A percentile compares a stretch with the other conserved stretches of the same genome.
Conservation (phyloP, 2,888 invertebrate species). For the Chelonus formosanus region DNA sequence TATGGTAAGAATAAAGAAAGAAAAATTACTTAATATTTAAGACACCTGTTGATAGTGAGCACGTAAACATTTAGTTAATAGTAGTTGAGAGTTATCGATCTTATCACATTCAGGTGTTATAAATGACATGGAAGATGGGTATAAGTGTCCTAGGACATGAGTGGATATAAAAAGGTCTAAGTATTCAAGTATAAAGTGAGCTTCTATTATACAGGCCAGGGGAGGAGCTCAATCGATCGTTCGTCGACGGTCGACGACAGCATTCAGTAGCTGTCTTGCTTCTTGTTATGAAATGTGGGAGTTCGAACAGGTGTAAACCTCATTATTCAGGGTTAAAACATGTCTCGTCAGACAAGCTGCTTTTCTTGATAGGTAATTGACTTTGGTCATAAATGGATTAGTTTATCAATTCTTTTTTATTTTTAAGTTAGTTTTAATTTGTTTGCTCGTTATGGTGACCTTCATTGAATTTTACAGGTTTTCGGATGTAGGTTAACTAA, state of each 20-base stretch:
- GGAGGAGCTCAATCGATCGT: constrained; percentile 17
- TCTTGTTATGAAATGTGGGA: background rate
- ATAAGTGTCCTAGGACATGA: background rate
- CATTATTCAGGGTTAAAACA: background rate
- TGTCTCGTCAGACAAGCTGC: background rate
- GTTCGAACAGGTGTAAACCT: constrained; percentile 11
- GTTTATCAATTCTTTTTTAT: too few species aligned
- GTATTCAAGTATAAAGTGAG: background rate
- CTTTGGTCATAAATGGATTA: too few species aligned
- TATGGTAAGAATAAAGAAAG: background rate
- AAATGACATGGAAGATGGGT: background rate
- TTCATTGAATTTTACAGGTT: too few species aligned
- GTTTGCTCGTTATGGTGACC: too few species aligned
- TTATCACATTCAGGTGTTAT: constrained; percentile 4
- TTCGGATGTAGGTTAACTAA: too few species aligned
- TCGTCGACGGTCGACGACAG: constrained; percentile 1
- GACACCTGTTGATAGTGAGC: constrained; percentile 8
- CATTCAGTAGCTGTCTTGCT: background rate
- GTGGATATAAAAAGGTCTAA: background rate
- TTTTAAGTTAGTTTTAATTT: too few species aligned
- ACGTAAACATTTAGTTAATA: background rate
- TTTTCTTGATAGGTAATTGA: too few species aligned
- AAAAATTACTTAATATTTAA: background rate
- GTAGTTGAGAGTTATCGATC: background rate
- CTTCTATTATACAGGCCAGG: constrained; percentile 4